Conservation (phyloP, 2,888 invertebrate genomes). For the Thysanoteuthis rhombus region DNA sequence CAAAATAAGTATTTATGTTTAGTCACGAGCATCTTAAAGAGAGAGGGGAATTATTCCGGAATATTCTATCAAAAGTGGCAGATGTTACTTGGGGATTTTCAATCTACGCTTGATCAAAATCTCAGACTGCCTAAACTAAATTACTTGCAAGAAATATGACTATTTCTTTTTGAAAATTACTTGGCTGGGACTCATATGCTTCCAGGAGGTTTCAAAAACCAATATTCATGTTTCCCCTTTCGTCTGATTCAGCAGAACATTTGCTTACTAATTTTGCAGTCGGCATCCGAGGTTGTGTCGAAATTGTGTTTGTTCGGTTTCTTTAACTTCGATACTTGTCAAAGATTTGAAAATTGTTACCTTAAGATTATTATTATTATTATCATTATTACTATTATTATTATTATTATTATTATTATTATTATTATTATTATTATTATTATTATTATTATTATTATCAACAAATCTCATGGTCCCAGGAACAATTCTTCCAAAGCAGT, state of each 20-base stretch:
- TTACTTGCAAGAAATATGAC: neutral
- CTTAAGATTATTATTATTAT: too few species aligned
- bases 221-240: neutral
- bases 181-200: neutral
- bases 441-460: too few species aligned
- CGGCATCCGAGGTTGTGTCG: too few species aligned
- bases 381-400: too few species aligned
- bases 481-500: too few species aligned
- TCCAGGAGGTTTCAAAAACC: neutral
- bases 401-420: too few species aligned
- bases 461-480: too few species aligned
- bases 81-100: neutral
- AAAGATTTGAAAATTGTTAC: too few species aligned
- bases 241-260: neutral
- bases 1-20: neutral
- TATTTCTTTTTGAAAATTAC: neutral
- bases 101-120: neutral
- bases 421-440: too few species aligned
- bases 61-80: neutral
- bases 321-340: too few species aligned
- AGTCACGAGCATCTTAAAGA: neutral
- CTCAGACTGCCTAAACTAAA: neutral
- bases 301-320: too few species aligned
- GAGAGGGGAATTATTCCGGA: neutral
- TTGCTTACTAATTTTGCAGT: too few species aligned